Percentiles rank a stretch among this genome's conserved stretches.
Evolutionary conservation across 2,888 invertebrate species (phyloP).

Genomic region (Polia nebulosa): DNA sequence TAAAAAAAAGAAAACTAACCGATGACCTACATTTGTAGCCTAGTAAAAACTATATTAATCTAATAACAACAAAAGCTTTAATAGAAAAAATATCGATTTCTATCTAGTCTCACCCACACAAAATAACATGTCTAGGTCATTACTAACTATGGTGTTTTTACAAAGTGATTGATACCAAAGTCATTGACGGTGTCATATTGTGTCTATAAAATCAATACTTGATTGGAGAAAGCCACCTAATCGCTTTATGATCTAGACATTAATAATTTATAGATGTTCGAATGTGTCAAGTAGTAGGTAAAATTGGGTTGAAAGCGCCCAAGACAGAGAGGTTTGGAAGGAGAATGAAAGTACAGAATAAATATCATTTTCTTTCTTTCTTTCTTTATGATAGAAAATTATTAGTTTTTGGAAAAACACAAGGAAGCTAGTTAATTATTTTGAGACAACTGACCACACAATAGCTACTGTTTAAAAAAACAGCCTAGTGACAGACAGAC

Average conservation of each 20-base stretch:
- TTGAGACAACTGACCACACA: no score
- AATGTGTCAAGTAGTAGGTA: no score
- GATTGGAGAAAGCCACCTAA: not conserved
- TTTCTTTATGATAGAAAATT: no score
- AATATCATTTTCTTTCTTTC: no score
- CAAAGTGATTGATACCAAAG: constrained; percentile 4
- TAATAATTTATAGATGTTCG: not conserved
- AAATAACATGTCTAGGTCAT: constrained; percentile 11
- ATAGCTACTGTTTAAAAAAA: no score
- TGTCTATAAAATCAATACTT: constrained; percentile 20
- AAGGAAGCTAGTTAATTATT: no score
- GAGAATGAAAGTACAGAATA: no score
- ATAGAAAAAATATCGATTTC: not conserved
- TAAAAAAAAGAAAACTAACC: not conserved
- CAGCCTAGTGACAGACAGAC: no score
- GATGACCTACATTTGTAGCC: not conserved
- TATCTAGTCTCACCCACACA: not conserved
- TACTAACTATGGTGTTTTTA: not conserved
- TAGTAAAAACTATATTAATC: not conserved
- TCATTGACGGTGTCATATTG: not conserved
- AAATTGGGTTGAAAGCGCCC: no score
- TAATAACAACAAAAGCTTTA: not conserved
- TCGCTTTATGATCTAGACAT: not conserved
- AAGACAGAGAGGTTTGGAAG: no score
- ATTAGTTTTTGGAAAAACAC: no score